Percentiles rank a stretch among this genome's conserved stretches.
Evolutionary conservation across 1,140 invertebrate genomes (phyloP).

Genomic region (Riptortus pedestris): DNA sequence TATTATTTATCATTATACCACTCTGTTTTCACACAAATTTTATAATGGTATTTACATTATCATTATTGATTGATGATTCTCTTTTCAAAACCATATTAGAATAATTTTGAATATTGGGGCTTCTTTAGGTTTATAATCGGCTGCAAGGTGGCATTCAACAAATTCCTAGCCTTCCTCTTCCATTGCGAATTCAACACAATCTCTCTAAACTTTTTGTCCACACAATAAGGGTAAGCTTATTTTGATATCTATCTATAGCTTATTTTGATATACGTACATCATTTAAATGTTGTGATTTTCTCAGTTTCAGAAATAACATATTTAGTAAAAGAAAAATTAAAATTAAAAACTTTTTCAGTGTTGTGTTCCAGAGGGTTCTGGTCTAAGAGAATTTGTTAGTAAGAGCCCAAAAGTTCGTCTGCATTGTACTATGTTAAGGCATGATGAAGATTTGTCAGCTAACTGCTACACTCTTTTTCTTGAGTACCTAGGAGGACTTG

Average conservation of each 20-base stretch:
- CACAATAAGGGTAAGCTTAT: conserved; percentile 70
- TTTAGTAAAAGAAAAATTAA: neutral
- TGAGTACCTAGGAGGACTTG: conserved; percentile 89
- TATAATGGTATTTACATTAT: too few relatives aligned
- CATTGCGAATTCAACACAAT: conserved; percentile 68
- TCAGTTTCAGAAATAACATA: neutral
- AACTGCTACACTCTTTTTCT: conserved; percentile 88
- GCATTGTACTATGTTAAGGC: conserved; percentile 92
- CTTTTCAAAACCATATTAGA: too few relatives aligned
- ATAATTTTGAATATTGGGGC: too few relatives aligned
- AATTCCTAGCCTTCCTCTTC: conserved; percentile 64
- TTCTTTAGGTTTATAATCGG: conserved; percentile 42
- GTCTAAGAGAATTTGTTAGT: conserved; percentile 85
- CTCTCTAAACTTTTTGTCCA: conserved; percentile 84
- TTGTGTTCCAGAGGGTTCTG: conserved; percentile 79
- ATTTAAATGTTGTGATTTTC: neutral
- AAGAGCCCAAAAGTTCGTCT: conserved; percentile 76
- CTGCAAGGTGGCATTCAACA: conserved; percentile 47
- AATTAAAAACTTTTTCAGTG: conserved; percentile 50
- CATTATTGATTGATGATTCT: too few relatives aligned
- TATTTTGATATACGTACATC: neutral
- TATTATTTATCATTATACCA: too few relatives aligned
- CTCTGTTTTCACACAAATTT: too few relatives aligned
- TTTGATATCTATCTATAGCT: too few relatives aligned
- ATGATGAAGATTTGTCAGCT: conserved; percentile 61